Percentiles rank a stretch among this genome's conserved stretches.
These are phyloP conservation scores for Bothrops jararaca DNA, from an alignment of 2,113 vertebrate species.

Conservation along the genomic window DNA sequence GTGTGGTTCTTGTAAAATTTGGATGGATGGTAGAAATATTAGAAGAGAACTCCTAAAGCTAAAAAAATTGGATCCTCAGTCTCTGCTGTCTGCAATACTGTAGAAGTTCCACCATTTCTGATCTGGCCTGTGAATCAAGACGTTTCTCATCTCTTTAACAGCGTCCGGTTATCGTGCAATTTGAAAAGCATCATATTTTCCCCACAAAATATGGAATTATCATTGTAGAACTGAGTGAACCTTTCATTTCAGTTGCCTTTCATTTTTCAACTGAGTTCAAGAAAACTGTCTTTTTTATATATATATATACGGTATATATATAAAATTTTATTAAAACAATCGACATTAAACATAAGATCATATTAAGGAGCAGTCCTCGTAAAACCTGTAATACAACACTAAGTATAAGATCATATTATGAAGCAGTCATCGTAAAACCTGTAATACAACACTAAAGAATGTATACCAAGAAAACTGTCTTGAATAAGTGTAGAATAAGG, in stretches of 20 bases:
- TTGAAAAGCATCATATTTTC: neutral
- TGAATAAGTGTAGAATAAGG: neutral
- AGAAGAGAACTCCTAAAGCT: neutral
- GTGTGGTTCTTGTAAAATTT: neutral
- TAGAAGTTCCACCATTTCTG: neutral
- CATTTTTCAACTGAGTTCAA: conserved; percentile 3
- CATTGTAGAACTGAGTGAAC: neutral
- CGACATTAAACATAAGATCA: no score
- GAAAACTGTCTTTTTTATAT: no score
- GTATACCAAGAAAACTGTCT: no score
- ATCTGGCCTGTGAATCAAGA: neutral
- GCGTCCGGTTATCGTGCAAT: neutral
- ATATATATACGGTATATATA: no score
- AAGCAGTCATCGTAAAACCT: no score
- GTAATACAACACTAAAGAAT: no score
- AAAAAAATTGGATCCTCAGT: neutral
- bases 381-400: no score
- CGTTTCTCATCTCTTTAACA: neutral
- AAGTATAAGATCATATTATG: no score
- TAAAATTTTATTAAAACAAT: no score
- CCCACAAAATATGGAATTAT: neutral
- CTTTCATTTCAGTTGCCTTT: conserved; percentile 18
- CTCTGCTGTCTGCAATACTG: neutral
- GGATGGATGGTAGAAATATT: neutral
- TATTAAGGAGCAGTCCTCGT: no score